Percentiles rank a stretch among this genome's conserved stretches.
phyloP scores from a whole-genome alignment of 1,140 invertebrate genomes.

The Trinorchestia longiramus region DNA sequence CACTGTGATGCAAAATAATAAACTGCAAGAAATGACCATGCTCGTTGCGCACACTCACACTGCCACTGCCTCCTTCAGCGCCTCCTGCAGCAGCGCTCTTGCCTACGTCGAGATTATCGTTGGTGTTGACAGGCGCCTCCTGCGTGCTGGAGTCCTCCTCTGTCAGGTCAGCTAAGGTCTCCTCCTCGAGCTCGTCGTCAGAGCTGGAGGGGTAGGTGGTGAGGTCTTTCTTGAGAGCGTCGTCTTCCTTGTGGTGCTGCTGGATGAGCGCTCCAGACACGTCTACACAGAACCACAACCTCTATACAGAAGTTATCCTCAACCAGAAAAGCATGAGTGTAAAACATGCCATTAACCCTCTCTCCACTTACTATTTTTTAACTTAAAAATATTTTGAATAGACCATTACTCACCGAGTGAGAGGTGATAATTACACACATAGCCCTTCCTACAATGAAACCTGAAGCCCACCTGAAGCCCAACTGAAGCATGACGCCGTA shows the following conservation, averaged over 20 bases:
- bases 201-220: constrained; percentile 51
- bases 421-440: no score
- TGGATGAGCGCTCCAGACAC: constrained; percentile 90
- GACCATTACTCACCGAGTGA: no score
- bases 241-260: constrained; percentile 89
- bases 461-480: no score
- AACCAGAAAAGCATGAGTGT: no score
- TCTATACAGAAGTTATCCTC: no score
- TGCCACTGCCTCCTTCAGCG: neutral
- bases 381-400: no score
- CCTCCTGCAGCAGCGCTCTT: constrained; percentile 57
- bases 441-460: no score
- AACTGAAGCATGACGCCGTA: no score
- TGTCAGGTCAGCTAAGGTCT: neutral
- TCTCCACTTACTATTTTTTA: no score
- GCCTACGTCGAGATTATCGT: constrained; percentile 56
- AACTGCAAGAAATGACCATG: no score
- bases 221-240: constrained; percentile 48
- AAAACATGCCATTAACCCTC: no score
- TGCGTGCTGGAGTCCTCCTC: constrained; percentile 12
- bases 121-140: constrained; percentile 23
- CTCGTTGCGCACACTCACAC: constrained; percentile 56
- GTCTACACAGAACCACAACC: constrained; percentile 71
- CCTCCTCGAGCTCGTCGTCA: constrained; percentile 37
- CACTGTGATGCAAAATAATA: no score